phyloP scores from a whole-genome alignment of 2,888 invertebrate genomes.

The Patella ulyssiponensis region DNA sequence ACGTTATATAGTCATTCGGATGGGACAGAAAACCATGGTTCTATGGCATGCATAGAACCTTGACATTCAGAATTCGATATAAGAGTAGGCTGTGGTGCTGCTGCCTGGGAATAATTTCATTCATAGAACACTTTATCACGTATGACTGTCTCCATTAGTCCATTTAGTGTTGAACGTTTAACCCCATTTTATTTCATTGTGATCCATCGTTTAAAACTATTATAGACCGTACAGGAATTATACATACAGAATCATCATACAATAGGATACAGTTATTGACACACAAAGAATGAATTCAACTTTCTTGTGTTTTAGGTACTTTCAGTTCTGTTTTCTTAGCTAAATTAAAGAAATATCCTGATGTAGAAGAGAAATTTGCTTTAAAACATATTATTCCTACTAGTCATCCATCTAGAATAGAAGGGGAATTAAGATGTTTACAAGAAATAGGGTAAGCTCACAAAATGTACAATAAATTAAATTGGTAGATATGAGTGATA shows the following conservation, averaged over 20 bases:
- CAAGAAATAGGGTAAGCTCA: slow-evolving; percentile 72
- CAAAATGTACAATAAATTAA: not conserved
- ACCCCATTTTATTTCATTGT: not conserved
- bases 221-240: not conserved
- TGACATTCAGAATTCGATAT: too few relatives aligned
- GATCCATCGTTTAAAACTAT: not conserved
- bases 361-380: slow-evolving; percentile 77
- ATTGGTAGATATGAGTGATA: too few relatives aligned
- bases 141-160: not conserved
- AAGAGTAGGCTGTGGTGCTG: too few relatives aligned
- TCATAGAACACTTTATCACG: not conserved
- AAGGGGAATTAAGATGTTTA: slow-evolving; percentile 85
- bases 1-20: too few relatives aligned
- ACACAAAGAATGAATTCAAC: slow-evolving; percentile 1
- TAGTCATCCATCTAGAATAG: slow-evolving; percentile 85
- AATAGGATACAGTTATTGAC: not conserved
- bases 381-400: slow-evolving; percentile 91
- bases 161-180: not conserved
- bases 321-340: slow-evolving; percentile 90
- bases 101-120: too few relatives aligned
- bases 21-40: too few relatives aligned
- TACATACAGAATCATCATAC: not conserved
- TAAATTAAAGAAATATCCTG: slow-evolving; percentile 75
- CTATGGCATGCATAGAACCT: too few relatives aligned
- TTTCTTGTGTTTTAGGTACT: slow-evolving; percentile 76